Percentiles rank a stretch among this genome's conserved stretches.
Conservation (phyloP, 2,113 vertebrate genomes). For the Eptatretus burgeri region DNA sequence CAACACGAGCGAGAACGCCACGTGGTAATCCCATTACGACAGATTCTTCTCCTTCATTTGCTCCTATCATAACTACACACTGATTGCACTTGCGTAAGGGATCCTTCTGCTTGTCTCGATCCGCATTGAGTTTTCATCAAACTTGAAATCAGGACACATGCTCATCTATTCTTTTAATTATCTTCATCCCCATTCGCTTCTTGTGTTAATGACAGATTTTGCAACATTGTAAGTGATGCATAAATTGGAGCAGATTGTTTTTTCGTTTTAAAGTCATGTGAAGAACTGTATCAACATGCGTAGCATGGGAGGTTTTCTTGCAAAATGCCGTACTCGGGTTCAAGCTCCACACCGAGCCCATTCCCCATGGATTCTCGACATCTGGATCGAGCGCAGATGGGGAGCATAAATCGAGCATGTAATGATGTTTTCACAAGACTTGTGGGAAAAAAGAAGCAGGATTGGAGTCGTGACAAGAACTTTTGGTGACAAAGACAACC, state of each 20-base stretch:
- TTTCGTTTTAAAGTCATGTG: background rate
- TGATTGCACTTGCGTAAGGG: background rate
- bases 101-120: background rate
- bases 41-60: no score
- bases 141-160: background rate
- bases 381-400: no score
- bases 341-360: background rate
- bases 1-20: no score
- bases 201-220: background rate
- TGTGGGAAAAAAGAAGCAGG: no score
- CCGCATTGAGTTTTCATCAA: constrained; percentile 3
- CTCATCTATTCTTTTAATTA: background rate
- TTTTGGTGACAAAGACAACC: background rate
- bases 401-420: no score
- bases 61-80: background rate
- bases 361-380: background rate
- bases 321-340: background rate
- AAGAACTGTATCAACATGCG: background rate
- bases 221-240: background rate
- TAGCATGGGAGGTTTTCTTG: background rate
- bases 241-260: background rate
- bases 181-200: background rate
- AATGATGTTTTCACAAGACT: no score
- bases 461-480: no score
- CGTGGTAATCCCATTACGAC: no score